Base-by-base conservation (phyloP, 1,140 invertebrate genomes). In the Zaprionus davidi region DNA sequence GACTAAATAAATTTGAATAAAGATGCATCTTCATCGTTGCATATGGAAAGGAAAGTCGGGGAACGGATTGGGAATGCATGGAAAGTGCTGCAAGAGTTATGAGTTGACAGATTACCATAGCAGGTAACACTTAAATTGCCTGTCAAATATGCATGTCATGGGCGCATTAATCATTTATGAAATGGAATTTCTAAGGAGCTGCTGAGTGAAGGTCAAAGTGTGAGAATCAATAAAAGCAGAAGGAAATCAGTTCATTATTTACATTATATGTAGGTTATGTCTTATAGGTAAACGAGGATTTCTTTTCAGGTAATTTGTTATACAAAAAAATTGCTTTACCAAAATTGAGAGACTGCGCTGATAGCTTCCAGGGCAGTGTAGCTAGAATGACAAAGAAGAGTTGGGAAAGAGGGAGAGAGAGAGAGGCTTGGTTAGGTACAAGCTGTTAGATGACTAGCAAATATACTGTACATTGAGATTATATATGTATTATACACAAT, bases 261-360 rank as follows among this genome's bases (percentile, higher is more conserved):
- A 63, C n/a, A 46, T 56, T 13, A n/a, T 3, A 36, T 17, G 22
- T 34, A 12, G 15, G 20, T 51, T 11, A n/a, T 15, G 28, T 31
- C 5, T 22, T 22, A 20, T 3, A 57, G 15, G 53, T 66, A 20
- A 60, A 63, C 46, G 58, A 13, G 41, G 44, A 38, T 20, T 17
- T 34, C 55, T 68, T 72, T 46, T 59, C 5, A 51, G 15, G 17
- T 26, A 22, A 62, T 63, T 72, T 77, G 59, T 41, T 65, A 36
- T 69, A 73, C 53, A 22, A 60, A 41, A 24, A 26, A 44, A 31
- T 74, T 67, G 70, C 56, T 76, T 91, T 87, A 85, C 87, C 82
- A 75, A 76, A 65, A 81, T 81, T 24, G 84, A 87, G 49, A 81
- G 74, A 82, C 84, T 90, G 71, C 81, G 85, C 81, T 90, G 81